Base-by-base conservation (phyloP, 2,888 invertebrate species). In the Amphiduros pacificus region DNA sequence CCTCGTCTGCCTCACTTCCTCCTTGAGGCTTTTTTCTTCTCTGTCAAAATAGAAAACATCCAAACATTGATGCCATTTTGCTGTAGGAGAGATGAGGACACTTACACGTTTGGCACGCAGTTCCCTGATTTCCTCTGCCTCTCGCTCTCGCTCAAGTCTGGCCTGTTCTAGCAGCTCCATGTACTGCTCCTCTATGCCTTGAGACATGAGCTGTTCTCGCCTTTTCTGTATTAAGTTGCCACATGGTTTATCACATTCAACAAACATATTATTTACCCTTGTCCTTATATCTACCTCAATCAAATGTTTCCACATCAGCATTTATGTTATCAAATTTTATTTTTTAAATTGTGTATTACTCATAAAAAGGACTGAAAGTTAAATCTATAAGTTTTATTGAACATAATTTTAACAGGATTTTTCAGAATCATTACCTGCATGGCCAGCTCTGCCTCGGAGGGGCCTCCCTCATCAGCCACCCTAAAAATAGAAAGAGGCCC, bases 71-170 rank as follows among this genome's bases (percentile, higher is more conserved):
- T n/a, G 44, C n/a, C 9, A 44, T 6, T 6, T 22, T 24, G 17
- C 20, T 17, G 49, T 20, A 9, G 17, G 17, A 27, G 28, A 24
- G 51, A 51, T 24, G 9, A 48, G 28, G 14, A 89, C 96, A 63
- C 74, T 64, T 66, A 79, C 79, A 66, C 74, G 71, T 65, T 73
- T 77, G 49, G 66, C 67, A 55, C 73, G 69, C 29, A 77, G 69
- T 22, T 66, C 66, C 24, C 63, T 63, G 52, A 77, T 74, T 54
- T 76, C 77, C 44, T 69, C 66, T 20, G 66, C 73, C 57, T 75
- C 73, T 29, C 67, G 68, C 50, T 72, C 72, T 32, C 74, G 69
- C 59, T 75, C 74, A 5, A 66, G 28, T n/a, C 51, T 31, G 44
- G 44, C 52, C 24, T 28, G 50, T n/a, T 50, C 56, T 22, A 61